Conservation (phyloP, 2,888 invertebrate genomes). For the Leptinotarsa haldemani region DNA sequence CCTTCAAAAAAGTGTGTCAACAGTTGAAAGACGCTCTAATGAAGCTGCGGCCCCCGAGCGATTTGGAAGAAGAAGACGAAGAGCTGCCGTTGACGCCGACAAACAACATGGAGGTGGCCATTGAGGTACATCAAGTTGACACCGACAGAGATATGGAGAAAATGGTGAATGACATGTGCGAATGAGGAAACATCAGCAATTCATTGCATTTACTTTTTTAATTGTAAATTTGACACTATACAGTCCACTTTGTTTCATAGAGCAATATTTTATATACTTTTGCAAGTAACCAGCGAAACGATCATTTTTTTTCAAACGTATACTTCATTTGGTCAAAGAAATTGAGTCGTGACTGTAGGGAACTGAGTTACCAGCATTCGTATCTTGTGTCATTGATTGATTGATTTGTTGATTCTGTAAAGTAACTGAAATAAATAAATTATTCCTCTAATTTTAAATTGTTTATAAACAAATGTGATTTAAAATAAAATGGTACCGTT, state of each 20-base stretch:
- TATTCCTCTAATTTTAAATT: constrained; percentile 58
- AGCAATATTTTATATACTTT: constrained; percentile 43
- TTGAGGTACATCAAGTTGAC: constrained; percentile 63
- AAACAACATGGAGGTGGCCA: constrained; percentile 52
- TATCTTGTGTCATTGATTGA: constrained; percentile 47
- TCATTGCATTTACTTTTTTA: constrained; percentile 43
- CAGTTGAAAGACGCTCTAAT: constrained; percentile 87
- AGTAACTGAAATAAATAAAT: constrained; percentile 55
- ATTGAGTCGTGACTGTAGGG: constrained; percentile 47
- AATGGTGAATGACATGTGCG: constrained; percentile 75
- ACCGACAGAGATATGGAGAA: constrained; percentile 82
- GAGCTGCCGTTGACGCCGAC: constrained; percentile 56
- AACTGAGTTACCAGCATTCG: constrained; percentile 52
- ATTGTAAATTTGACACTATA: constrained; percentile 31
- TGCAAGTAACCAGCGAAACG: constrained; percentile 35
- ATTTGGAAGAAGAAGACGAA: constrained; percentile 60
- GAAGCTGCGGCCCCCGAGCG: constrained; percentile 83
- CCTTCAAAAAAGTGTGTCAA: constrained; percentile 63
- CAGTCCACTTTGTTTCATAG: constrained; percentile 36
- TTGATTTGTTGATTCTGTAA: constrained; percentile 51
- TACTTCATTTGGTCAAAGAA: constrained; percentile 35
- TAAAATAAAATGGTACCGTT: constrained; percentile 56
- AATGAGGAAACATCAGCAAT: constrained; percentile 40
- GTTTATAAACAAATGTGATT: constrained; percentile 62
- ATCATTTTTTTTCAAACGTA: constrained; percentile 32